Percentiles rank a stretch among this genome's conserved stretches.
Conservation (phyloP, 2,113 vertebrate genomes). For the Asarcornis scutulata region DNA sequence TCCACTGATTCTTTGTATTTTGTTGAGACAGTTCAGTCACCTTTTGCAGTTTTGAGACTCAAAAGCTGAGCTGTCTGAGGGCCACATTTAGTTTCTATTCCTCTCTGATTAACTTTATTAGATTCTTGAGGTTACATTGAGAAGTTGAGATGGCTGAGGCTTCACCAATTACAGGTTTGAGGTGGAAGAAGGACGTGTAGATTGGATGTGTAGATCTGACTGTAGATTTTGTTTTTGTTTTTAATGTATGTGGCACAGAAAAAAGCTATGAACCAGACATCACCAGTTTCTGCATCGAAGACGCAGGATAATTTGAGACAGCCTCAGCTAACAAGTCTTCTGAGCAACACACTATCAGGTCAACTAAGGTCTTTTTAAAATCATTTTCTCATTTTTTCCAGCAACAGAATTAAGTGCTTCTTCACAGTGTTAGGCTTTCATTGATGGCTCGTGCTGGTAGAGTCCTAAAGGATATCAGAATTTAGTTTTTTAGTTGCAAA, state of each 20-base stretch:
- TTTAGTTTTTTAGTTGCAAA: neutral
- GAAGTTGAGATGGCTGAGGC: neutral
- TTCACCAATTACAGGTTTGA: neutral
- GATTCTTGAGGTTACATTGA: neutral
- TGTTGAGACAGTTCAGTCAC: neutral
- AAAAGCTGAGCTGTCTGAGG: neutral
- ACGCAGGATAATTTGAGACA: slow-evolving; percentile 79
- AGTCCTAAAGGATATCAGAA: neutral
- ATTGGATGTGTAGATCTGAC: neutral
- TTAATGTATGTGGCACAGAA: slow-evolving; percentile 64
- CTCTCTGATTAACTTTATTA: neutral
- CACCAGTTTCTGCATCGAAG: slow-evolving; percentile 77
- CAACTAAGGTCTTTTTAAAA: slow-evolving; percentile 60
- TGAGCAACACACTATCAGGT: slow-evolving; percentile 81
- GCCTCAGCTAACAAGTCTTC: slow-evolving; percentile 80
- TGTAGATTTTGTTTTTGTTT: neutral
- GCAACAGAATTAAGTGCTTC: neutral
- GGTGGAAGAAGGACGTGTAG: neutral
- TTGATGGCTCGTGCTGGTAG: neutral
- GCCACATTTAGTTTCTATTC: neutral
- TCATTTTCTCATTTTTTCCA: slow-evolving; percentile 5
- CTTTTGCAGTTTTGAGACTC: neutral
- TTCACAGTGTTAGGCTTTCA: neutral
- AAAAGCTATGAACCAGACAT: slow-evolving; percentile 75
- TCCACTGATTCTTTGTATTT: neutral